Evolutionary conservation across 2,113 vertebrate species (phyloP).

Genomic region (Melanocharis versteri): DNA sequence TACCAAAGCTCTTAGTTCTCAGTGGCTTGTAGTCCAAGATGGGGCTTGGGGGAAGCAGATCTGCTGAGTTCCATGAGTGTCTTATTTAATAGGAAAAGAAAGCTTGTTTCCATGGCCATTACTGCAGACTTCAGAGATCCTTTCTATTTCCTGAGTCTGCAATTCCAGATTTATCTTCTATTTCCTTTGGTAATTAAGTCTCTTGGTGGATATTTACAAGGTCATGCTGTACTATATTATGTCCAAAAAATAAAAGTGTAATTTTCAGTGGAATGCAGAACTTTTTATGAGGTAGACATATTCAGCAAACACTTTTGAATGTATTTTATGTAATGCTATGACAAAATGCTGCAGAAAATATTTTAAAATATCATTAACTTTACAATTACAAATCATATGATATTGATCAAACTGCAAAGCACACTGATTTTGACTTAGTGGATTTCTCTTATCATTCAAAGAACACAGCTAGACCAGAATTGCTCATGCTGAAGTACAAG

Average conservation of each 20-base stretch:
- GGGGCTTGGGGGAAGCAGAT: neutral
- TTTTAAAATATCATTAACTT: neutral
- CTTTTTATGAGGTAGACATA: neutral
- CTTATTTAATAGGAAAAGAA: neutral
- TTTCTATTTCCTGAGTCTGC: neutral
- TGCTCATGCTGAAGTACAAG: neutral
- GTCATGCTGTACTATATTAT: neutral
- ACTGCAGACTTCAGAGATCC: neutral
- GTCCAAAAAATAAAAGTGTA: neutral
- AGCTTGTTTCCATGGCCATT: neutral
- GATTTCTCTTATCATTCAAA: neutral
- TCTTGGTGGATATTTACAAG: neutral
- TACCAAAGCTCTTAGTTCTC: neutral
- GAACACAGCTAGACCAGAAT: neutral
- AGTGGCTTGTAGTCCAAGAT: neutral
- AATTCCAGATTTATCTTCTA: neutral
- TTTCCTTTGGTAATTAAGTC: constrained; percentile 18
- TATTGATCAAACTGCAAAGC: neutral
- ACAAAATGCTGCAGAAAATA: neutral
- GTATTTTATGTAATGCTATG: neutral
- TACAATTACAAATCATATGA: neutral
- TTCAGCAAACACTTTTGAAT: neutral
- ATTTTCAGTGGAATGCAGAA: neutral
- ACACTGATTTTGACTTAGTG: neutral
- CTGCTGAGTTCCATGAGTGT: neutral